Percentiles rank a stretch among this genome's conserved stretches.
Conservation (phyloP, 2,797 vertebrate genomes). For the Mormyrops attenuatus region DNA sequence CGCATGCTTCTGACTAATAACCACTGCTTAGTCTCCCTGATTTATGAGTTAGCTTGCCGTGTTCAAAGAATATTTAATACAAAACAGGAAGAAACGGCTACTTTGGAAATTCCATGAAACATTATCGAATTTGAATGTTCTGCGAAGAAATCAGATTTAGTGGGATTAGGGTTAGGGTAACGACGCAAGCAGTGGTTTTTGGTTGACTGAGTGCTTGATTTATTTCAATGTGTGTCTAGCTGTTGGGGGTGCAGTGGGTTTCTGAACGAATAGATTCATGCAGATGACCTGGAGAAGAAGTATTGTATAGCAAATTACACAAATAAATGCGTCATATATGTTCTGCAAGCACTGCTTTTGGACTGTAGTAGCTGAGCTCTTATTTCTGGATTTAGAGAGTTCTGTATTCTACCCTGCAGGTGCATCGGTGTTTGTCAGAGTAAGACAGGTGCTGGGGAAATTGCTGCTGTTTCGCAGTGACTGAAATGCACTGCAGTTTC, state of each 20-base stretch:
- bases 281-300: neutral
- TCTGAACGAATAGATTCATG: neutral
- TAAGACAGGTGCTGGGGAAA: constrained; percentile 8
- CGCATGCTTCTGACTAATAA: neutral
- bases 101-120: constrained; percentile 21
- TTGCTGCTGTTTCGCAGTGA: neutral
- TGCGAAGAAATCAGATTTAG: constrained; percentile 17
- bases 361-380: neutral
- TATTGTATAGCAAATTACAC: neutral
- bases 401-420: neutral
- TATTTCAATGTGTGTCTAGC: neutral
- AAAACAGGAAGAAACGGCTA: constrained; percentile 13
- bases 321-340: neutral
- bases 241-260: neutral
- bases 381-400: neutral
- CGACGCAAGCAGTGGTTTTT: neutral
- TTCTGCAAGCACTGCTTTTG: neutral
- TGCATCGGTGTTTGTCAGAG: constrained; percentile 5
- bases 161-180: neutral
- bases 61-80: constrained; percentile 28
- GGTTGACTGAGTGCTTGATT: neutral
- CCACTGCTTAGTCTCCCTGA: constrained; percentile 16
- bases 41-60: constrained; percentile 16
- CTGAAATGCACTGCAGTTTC: neutral
- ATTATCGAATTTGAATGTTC: constrained; percentile 25